A percentile compares a stretch with the other conserved stretches of the same genome.
Conservation (phyloP, 64 coral and sea anemone species). For the Trachythela sp. region DNA sequence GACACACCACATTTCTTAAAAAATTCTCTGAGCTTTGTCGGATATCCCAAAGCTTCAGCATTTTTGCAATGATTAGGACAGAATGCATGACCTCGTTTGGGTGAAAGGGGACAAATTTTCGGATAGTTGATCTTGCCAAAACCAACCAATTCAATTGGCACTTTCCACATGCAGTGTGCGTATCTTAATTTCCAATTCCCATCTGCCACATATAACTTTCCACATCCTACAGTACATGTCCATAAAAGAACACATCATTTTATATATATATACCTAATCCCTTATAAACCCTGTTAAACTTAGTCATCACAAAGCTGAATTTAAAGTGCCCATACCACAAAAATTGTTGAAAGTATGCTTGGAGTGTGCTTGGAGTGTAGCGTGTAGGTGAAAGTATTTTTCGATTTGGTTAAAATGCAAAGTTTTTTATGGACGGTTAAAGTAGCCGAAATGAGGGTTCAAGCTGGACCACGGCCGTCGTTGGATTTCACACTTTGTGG, state of each 20-base stretch:
- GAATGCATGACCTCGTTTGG: background rate
- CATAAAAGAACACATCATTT: background rate
- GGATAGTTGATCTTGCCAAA: conserved; percentile 10
- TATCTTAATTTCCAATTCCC: conserved; percentile 18
- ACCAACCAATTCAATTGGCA: background rate
- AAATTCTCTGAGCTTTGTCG: background rate
- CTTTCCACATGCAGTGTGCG: conserved; percentile 16
- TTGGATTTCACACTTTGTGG: too few species aligned
- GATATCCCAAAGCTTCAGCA: background rate
- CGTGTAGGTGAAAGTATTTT: too few species aligned
- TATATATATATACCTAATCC: too few species aligned
- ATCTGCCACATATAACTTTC: background rate
- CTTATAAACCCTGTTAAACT: background rate
- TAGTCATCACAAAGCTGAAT: background rate
- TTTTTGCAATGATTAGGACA: background rate
- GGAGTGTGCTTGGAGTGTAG: too few species aligned
- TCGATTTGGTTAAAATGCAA: too few species aligned
- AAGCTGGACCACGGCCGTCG: too few species aligned
- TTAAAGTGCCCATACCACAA: too few species aligned
- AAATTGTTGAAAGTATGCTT: too few species aligned
- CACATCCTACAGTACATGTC: background rate
- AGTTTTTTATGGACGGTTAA: too few species aligned
- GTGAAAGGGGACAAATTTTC: background rate
- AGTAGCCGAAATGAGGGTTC: too few species aligned
- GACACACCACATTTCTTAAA: background rate